Percentiles rank a stretch among this genome's conserved stretches.
These are phyloP conservation scores for Coelopa frigida DNA, from an alignment of 1,140 invertebrate genomes.

Conservation along the genomic window DNA sequence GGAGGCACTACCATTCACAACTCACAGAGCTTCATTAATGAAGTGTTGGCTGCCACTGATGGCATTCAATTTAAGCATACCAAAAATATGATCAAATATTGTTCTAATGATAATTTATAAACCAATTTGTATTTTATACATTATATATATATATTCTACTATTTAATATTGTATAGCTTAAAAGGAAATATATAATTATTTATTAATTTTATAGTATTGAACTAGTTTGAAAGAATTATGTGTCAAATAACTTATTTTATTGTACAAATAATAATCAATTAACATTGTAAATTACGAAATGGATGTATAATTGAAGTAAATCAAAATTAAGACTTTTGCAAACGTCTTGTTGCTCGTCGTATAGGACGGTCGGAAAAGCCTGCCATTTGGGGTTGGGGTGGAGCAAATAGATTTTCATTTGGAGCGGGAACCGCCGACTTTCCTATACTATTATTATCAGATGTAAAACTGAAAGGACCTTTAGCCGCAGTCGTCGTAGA, in stretches of 20 bases:
- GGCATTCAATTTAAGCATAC: conserved; percentile 50
- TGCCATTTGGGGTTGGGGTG: too few relatives aligned
- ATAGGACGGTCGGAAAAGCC: neutral
- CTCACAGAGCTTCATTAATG: conserved; percentile 68
- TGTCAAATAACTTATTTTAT: neutral
- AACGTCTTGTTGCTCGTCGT: neutral
- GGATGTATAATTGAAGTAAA: neutral
- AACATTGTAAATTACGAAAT: neutral
- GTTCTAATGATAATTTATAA: conserved; percentile 37
- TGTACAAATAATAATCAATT: neutral
- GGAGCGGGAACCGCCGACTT: too few relatives aligned
- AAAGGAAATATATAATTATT: neutral
- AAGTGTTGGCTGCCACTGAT: conserved; percentile 53
- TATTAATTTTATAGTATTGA: neutral
- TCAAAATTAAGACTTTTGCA: neutral
- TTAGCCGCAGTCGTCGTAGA: too few relatives aligned
- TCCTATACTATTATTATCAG: too few relatives aligned
- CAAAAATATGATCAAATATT: conserved; percentile 40
- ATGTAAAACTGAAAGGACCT: too few relatives aligned
- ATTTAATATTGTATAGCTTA: conserved; percentile 1
- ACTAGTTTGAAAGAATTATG: neutral
- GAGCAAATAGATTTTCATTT: too few relatives aligned
- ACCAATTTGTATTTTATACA: neutral
- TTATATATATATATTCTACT: neutral
- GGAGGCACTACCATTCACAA: conserved; percentile 92